Evolutionary conservation across 2,888 invertebrate genomes (phyloP), one percentile per base, ranked within the genome.

Genomic region (Malacosoma neustria): DNA sequence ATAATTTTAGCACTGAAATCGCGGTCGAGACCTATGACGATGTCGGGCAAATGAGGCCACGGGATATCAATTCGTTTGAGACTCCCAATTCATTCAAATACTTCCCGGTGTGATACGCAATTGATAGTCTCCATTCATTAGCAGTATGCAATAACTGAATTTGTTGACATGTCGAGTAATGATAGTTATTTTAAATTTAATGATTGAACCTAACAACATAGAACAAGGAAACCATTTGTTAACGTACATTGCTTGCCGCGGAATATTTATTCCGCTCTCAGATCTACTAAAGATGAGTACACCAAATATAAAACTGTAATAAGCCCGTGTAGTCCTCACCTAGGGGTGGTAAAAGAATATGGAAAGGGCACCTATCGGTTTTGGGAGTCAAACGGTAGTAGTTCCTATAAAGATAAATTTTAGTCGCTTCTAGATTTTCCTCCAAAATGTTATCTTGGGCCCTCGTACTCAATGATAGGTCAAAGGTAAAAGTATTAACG

Each of bases 1-100:
- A 30, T 37, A 37, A 41, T 39, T 43, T 36, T 32, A 46, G 37
- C 34, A 34, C 36, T 35, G 29, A 30, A 39, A 38, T 42, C 41
- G 35, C 34, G 32, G 14, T 11, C 33, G 30, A 29, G 30, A 33
- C 37, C 35, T 30, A 33, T 42, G 39, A 33, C 36, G 5, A 11
- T 34, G 34, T 38, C 15, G 22, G 14, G 15, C 14, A 35, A 29
- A 38, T 32, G 37, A 36, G 38, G 33, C 40, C 35, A n/a, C 34
- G 38, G 33, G 32, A 33, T 37, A 15, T 29, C 41, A 38, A 42
- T 39, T 39, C 36, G 36, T 32, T 43, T 42, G 33, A 34, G 29
- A 13, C 39, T 39, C 37, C 31, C 35, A 35, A 42, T 40, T 42
- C 33, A 37, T 31, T 36, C 2, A 22, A 22, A 22, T 22, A 22